A percentile compares a stretch with the other conserved stretches of the same genome.
Evolutionary conservation across 2,797 vertebrate species (phyloP).

Genomic region (Poeciliopsis infans): DNA sequence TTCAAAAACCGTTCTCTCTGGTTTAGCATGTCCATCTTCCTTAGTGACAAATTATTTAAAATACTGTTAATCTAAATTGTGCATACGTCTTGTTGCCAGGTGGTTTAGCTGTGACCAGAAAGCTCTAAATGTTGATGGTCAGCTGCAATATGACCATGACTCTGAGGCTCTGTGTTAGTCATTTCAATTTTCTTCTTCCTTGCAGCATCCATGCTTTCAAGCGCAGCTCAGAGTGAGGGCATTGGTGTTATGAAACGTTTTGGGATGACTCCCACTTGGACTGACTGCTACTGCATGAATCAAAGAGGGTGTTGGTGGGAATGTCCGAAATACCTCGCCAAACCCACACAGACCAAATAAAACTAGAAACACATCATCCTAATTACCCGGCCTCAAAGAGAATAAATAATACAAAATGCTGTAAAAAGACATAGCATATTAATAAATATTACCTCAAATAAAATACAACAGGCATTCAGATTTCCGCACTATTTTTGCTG

Average conservation of each 20-base stretch:
- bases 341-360: slow-evolving; percentile 15
- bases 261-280: slow-evolving; percentile 5
- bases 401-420: not conserved
- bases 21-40: not conserved
- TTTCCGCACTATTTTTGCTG: not conserved
- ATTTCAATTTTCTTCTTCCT: slow-evolving; percentile 14
- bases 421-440: not conserved
- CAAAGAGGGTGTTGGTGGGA: slow-evolving; percentile 11
- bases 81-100: not conserved
- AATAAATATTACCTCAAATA: not conserved
- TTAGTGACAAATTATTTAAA: not conserved
- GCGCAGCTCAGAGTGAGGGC: not conserved
- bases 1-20: slow-evolving; percentile 17
- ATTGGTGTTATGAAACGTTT: not conserved
- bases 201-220: not conserved
- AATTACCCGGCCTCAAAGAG: not conserved
- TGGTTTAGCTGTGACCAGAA: not conserved
- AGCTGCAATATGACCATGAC: not conserved
- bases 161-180: slow-evolving; percentile 6
- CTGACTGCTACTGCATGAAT: not conserved
- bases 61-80: not conserved
- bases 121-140: not conserved
- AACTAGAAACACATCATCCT: not conserved
- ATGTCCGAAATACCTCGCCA: slow-evolving; percentile 4
- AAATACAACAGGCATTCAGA: not conserved